Conservation (phyloP, 2,113 vertebrate species). For the Manacus vitellinus region DNA sequence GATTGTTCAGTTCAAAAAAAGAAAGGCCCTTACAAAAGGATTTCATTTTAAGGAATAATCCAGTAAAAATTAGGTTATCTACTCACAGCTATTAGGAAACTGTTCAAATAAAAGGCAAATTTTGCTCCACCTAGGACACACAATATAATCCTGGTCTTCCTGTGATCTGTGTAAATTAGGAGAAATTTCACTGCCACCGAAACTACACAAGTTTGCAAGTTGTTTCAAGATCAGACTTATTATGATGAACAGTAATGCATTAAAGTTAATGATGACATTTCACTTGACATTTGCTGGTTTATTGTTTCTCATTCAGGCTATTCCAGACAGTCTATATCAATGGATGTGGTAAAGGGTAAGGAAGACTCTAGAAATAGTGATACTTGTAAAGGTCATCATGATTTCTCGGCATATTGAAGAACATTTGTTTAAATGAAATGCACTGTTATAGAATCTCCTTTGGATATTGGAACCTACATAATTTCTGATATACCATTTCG, state of each 20-base stretch:
- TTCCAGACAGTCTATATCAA: conserved; percentile 27
- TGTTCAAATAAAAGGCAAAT: neutral
- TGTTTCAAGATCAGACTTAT: conserved; percentile 32
- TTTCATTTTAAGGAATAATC: neutral
- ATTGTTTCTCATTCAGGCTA: conserved; percentile 29
- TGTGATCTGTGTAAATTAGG: neutral
- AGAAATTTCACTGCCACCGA: neutral
- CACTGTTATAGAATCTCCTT: neutral
- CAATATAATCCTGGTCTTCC: neutral
- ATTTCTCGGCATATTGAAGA: conserved; percentile 38
- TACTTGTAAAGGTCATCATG: conserved; percentile 52
- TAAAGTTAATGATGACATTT: conserved; percentile 61
- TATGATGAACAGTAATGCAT: conserved; percentile 7
- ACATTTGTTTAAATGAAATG: conserved; percentile 51
- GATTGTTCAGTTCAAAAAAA: neutral
- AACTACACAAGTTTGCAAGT: neutral
- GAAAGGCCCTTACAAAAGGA: neutral
- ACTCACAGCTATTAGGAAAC: neutral
- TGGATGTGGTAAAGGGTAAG: conserved; percentile 36
- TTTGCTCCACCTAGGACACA: neutral
- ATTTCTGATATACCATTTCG: neutral
- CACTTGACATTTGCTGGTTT: conserved; percentile 38
- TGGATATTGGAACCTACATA: neutral
- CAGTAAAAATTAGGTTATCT: neutral
- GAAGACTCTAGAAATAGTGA: conserved; percentile 29